Evolutionary conservation across 2,888 invertebrate species (phyloP).

Genomic region (Onchidella celtica): DNA sequence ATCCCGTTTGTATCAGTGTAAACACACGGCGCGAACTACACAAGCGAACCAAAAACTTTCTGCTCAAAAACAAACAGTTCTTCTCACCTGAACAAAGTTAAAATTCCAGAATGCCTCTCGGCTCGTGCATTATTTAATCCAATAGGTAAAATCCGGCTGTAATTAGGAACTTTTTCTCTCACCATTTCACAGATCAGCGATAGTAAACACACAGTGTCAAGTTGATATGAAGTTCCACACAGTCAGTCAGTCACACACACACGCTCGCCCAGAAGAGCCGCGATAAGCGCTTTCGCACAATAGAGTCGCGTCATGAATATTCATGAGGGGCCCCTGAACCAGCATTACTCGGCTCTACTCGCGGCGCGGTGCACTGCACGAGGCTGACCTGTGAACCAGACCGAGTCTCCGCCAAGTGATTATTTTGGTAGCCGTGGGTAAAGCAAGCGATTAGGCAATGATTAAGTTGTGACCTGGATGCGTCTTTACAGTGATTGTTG

Average conservation of each 20-base stretch:
- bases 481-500: slow-evolving; percentile 27
- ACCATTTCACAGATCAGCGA: slow-evolving; percentile 26
- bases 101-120: neutral
- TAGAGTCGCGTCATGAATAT: slow-evolving; percentile 54
- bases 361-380: slow-evolving; percentile 54
- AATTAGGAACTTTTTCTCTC: slow-evolving; percentile 19
- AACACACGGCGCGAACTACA: slow-evolving; percentile 9
- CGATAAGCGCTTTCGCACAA: slow-evolving; percentile 60
- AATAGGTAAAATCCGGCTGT: slow-evolving; percentile 21
- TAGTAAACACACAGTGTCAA: slow-evolving; percentile 46
- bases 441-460: neutral
- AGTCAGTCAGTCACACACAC: slow-evolving; percentile 31
- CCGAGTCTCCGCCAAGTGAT: slow-evolving; percentile 49
- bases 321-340: slow-evolving; percentile 52
- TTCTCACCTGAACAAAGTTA: too few relatives aligned
- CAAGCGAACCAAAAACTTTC: neutral
- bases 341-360: slow-evolving; percentile 54
- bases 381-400: slow-evolving; percentile 54
- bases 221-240: slow-evolving; percentile 32
- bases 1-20: slow-evolving; percentile 14
- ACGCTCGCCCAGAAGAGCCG: slow-evolving; percentile 53
- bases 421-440: slow-evolving; percentile 39
- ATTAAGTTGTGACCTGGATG: slow-evolving; percentile 42
- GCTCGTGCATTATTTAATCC: slow-evolving; percentile 28
- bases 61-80: neutral